Percentiles rank a stretch among this genome's conserved stretches.
Evolutionary conservation across 2,797 vertebrate species (phyloP).

Genomic region (Sebastolobus altivelis): DNA sequence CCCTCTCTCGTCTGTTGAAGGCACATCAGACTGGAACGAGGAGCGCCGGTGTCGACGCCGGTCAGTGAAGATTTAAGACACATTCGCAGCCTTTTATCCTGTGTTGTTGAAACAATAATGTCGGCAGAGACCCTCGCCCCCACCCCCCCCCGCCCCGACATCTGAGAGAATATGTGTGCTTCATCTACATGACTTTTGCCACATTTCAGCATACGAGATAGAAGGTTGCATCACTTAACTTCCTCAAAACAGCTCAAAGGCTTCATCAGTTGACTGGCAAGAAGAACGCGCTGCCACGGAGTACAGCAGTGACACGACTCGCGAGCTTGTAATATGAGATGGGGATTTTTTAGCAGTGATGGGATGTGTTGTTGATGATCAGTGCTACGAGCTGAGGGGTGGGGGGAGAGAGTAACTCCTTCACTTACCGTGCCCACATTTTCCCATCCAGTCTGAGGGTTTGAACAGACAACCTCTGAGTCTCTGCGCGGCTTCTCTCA

Average conservation of each 20-base stretch:
- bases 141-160: constrained; percentile 7
- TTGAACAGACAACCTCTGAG: constrained; percentile 29
- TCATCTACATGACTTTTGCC: constrained; percentile 61
- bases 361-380: constrained; percentile 45
- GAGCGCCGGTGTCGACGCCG: constrained; percentile 23
- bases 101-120: constrained; percentile 72
- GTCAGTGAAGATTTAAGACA: constrained; percentile 59
- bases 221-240: constrained; percentile 76
- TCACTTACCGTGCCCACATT: constrained; percentile 19
- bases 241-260: constrained; percentile 75
- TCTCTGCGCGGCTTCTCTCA: constrained; percentile 29
- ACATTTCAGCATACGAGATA: constrained; percentile 67
- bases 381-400: not conserved
- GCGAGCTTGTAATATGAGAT: constrained; percentile 45
- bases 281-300: constrained; percentile 22
- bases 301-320: constrained; percentile 44
- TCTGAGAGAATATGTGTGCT: constrained; percentile 69
- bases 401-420: not conserved
- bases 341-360: constrained; percentile 43
- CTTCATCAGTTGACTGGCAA: constrained; percentile 58
- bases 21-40: constrained; percentile 33
- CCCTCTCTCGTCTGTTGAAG: constrained; percentile 42
- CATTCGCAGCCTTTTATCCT: constrained; percentile 51
- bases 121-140: constrained; percentile 51
- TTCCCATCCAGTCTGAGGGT: constrained; percentile 22